These are phyloP conservation scores for Geodia barretti DNA, from an alignment of 37 sponge, comb jelly and placozoan genomes.

Conservation along the genomic window DNA sequence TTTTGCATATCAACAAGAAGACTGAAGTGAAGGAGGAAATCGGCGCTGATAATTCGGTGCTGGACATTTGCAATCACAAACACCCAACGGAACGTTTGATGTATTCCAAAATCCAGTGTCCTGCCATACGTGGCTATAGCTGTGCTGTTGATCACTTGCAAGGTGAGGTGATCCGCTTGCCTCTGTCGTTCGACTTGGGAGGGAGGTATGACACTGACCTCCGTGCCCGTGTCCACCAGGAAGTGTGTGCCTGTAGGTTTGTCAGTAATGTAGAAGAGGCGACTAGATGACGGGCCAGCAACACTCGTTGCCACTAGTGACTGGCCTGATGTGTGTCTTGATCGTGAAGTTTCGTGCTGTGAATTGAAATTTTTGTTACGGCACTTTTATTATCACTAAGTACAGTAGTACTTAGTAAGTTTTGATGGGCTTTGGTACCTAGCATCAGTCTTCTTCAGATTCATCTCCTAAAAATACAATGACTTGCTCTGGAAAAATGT, in stretches of 20 bases:
- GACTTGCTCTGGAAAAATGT: too few species aligned
- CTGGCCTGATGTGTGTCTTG: too few species aligned
- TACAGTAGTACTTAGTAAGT: too few species aligned
- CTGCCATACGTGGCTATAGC: conserved; percentile 54
- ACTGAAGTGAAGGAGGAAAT: too few species aligned
- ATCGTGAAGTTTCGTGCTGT: too few species aligned
- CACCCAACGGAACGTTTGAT: conserved; percentile 48
- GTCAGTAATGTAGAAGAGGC: too few species aligned
- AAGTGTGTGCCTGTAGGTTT: conserved; percentile 23
- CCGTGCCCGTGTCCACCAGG: conserved; percentile 51
- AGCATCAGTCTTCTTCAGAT: too few species aligned
- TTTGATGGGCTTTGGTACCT: too few species aligned
- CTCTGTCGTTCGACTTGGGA: conserved; percentile 22
- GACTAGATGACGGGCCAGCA: conserved; percentile 58
- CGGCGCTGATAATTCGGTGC: conserved; percentile 70
- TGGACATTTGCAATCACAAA: conserved; percentile 68
- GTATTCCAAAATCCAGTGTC: conserved; percentile 72
- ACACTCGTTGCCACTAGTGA: conserved; percentile 57
- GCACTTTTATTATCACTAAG: too few species aligned
- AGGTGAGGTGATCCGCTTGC: too few species aligned
- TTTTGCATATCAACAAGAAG: conserved; percentile 62
- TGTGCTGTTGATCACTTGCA: conserved; percentile 50
- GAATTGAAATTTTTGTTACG: too few species aligned
- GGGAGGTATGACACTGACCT: conserved; percentile 55
- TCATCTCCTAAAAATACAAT: too few species aligned